These are phyloP conservation scores for Gobio gobio DNA, from an alignment of 2,113 vertebrate genomes.

Conservation along the genomic window DNA sequence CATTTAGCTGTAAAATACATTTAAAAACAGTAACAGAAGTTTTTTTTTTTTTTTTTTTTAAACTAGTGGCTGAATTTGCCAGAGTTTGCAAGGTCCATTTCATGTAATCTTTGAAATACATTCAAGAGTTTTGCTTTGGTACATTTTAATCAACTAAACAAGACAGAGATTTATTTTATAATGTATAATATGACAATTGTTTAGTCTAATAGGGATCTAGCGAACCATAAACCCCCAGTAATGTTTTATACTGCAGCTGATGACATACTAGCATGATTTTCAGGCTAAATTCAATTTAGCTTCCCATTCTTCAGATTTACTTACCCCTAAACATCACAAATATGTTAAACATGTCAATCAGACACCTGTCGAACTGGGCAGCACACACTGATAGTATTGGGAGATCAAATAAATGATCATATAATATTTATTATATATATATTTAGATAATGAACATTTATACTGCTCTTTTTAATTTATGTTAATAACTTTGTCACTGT, in stretches of 20 bases:
- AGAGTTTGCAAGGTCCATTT: no score
- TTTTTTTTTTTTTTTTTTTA: no score
- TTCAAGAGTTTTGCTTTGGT: no score
- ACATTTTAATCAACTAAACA: not conserved
- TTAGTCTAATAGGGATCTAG: not conserved
- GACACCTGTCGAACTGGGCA: not conserved
- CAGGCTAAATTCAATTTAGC: not conserved
- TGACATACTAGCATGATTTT: not conserved
- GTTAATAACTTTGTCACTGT: not conserved
- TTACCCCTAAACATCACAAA: not conserved
- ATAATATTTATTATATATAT: not conserved
- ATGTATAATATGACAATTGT: not conserved
- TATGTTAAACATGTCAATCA: not conserved
- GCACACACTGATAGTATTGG: not conserved
- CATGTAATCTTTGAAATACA: no score
- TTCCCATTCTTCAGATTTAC: not conserved
- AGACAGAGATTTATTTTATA: not conserved
- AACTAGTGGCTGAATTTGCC: no score
- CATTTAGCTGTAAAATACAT: no score
- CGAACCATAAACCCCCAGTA: not conserved
- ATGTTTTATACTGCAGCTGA: not conserved
- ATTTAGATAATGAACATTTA: not conserved
- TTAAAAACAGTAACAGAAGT: no score
- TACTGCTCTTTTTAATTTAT: not conserved
- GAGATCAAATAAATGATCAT: not conserved